phyloP scores from a whole-genome alignment of 2,888 invertebrate species.

The Meloe dianella region DNA sequence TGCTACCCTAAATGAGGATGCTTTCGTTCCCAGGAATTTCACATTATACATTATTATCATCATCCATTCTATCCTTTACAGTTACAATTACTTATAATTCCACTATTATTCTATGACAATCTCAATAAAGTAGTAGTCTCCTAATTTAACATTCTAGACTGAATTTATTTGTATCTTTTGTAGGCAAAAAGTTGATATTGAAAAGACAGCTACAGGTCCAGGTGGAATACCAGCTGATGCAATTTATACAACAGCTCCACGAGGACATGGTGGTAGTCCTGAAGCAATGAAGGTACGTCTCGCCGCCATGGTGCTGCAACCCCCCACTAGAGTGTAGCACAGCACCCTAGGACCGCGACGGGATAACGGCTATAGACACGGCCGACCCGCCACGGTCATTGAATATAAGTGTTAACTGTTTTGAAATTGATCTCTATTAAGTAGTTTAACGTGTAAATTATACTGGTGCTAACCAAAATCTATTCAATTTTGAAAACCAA shows the following conservation, averaged over 20 bases:
- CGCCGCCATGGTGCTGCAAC: slow-evolving; percentile 87
- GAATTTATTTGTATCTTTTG: no score
- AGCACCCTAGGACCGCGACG: slow-evolving; percentile 54
- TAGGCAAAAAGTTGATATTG: slow-evolving; percentile 58
- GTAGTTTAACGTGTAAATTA: neutral
- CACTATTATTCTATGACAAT: neutral
- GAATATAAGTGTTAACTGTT: slow-evolving; percentile 58
- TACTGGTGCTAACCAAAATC: slow-evolving; percentile 23
- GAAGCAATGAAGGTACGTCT: slow-evolving; percentile 89
- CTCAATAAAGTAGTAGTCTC: neutral
- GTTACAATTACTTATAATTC: neutral
- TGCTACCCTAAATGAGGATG: slow-evolving; percentile 30
- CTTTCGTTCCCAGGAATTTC: slow-evolving; percentile 29
- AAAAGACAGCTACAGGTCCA: slow-evolving; percentile 59
- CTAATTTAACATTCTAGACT: neutral
- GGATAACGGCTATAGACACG: slow-evolving; percentile 42
- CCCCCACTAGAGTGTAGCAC: slow-evolving; percentile 81
- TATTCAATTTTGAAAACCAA: neutral
- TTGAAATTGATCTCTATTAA: slow-evolving; percentile 38
- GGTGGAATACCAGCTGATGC: slow-evolving; percentile 77
- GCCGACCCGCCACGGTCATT: slow-evolving; percentile 57
- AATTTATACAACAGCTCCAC: slow-evolving; percentile 68
- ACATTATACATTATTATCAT: slow-evolving; percentile 23
- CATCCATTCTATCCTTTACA: slow-evolving; percentile 14
- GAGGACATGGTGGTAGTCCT: slow-evolving; percentile 59